Base-by-base conservation (phyloP, 2,888 invertebrate species). In the Torymus auratus region DNA sequence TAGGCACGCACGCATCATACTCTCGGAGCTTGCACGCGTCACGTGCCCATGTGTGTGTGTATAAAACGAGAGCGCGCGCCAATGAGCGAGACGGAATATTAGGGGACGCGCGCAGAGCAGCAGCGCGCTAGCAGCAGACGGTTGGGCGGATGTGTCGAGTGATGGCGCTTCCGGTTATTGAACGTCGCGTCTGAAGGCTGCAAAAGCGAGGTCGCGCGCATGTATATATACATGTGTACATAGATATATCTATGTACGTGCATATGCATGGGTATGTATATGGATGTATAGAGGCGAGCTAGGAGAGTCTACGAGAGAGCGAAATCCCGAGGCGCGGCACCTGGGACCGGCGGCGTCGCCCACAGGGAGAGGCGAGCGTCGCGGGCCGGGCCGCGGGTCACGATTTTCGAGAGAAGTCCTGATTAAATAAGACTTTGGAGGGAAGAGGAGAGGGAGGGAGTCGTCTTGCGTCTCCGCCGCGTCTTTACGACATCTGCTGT, bases 111-210 rank as follows among this genome's bases (percentile, higher is more conserved):
- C 77, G 74, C 65, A 74, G 68, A 28, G 28, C 28, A 41, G 41
- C 41, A 41, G 7, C 41, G 41, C 41, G 41, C 41, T 5, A 41
- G 41, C 41, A 41, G 79, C 82, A 78, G 83, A 70, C 75, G 69
- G 68, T 65, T 87, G 89, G 86, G 86, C 90, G 90, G 90, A 90
- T 90, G 90, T 87, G 89, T 86, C 88, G 88, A 89, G 88, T 88
- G 88, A 89, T 86, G 88, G 79, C 87, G 86, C 89, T 89, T 89
- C 89, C 89, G 89, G 89, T 89, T 89, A 89, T 89, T 87, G 88
- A 89, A 85, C 88, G 87, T 84, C 83, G 84, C 83, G 85, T 83
- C 82, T 84, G 83, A 81, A 80, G 81, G 78, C 75, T 71, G 62
- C 74, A 56, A 70, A 55, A 72, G 61, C 75, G 78, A 78, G 77